These are phyloP conservation scores for Gorsachius magnificus DNA, from an alignment of 2,797 vertebrate species.

Conservation along the genomic window DNA sequence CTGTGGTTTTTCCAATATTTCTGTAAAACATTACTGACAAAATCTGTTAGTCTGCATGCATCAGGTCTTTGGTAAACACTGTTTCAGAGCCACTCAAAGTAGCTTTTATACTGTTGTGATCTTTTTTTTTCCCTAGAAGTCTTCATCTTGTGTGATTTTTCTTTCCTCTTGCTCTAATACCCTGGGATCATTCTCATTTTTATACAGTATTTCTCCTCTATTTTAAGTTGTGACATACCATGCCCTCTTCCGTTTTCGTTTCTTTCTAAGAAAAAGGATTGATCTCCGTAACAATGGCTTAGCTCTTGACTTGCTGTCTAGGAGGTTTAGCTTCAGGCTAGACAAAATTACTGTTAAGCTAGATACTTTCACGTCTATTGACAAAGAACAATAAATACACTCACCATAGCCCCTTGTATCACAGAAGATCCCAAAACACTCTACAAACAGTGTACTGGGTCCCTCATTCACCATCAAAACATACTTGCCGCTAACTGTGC, in stretches of 20 bases:
- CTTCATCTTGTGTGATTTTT: neutral
- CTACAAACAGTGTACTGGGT: neutral
- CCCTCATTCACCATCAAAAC: neutral
- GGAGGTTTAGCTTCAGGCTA: neutral
- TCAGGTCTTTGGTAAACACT: neutral
- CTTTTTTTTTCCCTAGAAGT: neutral
- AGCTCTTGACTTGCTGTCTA: neutral
- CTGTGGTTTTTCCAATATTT: conserved; percentile 48
- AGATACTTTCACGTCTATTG: neutral
- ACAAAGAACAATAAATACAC: neutral
- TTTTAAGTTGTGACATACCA: neutral
- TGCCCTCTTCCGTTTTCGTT: neutral
- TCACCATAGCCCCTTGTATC: neutral
- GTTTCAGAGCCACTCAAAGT: neutral
- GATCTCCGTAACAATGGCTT: neutral
- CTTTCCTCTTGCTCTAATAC: neutral
- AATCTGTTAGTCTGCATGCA: neutral
- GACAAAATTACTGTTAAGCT: neutral
- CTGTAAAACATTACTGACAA: conserved; percentile 26
- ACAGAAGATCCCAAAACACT: conserved; percentile 4
- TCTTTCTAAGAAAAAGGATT: neutral
- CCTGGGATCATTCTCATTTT: neutral
- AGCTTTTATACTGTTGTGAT: neutral
- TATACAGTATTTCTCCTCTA: neutral
- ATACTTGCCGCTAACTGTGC: conserved; percentile 13